Evolutionary conservation across 1,140 invertebrate genomes (phyloP).

Genomic region (Rhyzopertha dominica): DNA sequence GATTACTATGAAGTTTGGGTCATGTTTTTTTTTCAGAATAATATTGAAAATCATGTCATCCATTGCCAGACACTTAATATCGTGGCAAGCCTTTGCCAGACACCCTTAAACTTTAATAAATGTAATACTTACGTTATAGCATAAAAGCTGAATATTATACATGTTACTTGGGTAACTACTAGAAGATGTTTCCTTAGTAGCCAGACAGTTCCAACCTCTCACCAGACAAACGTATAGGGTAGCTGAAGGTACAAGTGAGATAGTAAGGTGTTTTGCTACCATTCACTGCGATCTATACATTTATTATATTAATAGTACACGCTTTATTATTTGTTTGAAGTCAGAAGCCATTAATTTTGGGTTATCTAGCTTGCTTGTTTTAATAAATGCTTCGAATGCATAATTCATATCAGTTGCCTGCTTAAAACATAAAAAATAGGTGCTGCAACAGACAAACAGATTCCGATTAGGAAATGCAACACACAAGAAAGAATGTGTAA

Average conservation of each 20-base stretch:
- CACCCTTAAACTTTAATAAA: constrained; percentile 26
- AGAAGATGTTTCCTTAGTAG: constrained; percentile 24
- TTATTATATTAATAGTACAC: no score
- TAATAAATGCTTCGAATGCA: no score
- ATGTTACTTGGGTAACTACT: constrained; percentile 22
- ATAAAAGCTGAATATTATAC: constrained; percentile 28
- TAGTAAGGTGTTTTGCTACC: no score
- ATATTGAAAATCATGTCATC: constrained; percentile 22
- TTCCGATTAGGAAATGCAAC: no score
- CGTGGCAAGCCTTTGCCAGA: constrained; percentile 21
- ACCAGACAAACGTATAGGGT: constrained; percentile 22
- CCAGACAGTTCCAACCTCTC: constrained; percentile 24
- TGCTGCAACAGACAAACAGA: no score
- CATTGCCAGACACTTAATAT: constrained; percentile 26
- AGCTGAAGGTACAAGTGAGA: constrained; percentile 3
- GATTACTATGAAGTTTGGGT: constrained; percentile 9
- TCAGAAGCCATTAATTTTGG: no score
- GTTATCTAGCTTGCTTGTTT: no score
- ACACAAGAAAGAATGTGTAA: no score
- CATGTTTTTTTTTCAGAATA: constrained; percentile 16
- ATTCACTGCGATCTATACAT: no score
- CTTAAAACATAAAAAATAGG: no score
- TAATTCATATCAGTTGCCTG: no score
- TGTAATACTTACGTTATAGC: constrained; percentile 28
- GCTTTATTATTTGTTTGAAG: no score